phyloP scores from a whole-genome alignment of 2,113 vertebrate genomes.

The Trichechus manatus region DNA sequence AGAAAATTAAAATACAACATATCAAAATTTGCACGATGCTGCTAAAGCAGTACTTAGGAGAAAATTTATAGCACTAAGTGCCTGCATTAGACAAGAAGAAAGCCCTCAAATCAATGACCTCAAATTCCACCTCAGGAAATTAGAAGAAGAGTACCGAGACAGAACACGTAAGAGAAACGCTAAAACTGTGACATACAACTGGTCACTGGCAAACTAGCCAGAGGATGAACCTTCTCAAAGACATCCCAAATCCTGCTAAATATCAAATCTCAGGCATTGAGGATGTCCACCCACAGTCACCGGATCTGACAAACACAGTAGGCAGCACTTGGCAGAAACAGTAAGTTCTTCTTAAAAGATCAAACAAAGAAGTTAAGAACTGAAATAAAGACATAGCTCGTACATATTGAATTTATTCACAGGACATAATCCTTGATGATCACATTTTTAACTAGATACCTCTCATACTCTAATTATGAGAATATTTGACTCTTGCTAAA shows the following conservation, averaged over 20 bases:
- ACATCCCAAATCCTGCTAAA: slow-evolving; percentile 7
- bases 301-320: not conserved
- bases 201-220: not conserved
- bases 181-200: not conserved
- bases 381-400: slow-evolving; percentile 46
- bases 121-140: not conserved
- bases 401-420: not conserved
- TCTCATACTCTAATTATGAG: slow-evolving; percentile 6
- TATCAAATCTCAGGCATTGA: not conserved
- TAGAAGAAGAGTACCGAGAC: not conserved
- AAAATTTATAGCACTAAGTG: not conserved
- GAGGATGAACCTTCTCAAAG: not conserved
- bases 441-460: slow-evolving; percentile 49
- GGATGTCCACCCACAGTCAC: not conserved
- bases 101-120: not conserved
- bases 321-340: slow-evolving; percentile 51
- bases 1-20: slow-evolving; percentile 35
- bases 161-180: not conserved
- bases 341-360: not conserved
- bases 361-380: slow-evolving; percentile 52
- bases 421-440: slow-evolving; percentile 1
- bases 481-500: slow-evolving; percentile 19
- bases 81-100: not conserved
- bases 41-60: not conserved
- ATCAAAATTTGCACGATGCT: not conserved